These are phyloP conservation scores for Clarias platycephalus DNA, from an alignment of 2,797 vertebrate species.

Conservation along the genomic window DNA sequence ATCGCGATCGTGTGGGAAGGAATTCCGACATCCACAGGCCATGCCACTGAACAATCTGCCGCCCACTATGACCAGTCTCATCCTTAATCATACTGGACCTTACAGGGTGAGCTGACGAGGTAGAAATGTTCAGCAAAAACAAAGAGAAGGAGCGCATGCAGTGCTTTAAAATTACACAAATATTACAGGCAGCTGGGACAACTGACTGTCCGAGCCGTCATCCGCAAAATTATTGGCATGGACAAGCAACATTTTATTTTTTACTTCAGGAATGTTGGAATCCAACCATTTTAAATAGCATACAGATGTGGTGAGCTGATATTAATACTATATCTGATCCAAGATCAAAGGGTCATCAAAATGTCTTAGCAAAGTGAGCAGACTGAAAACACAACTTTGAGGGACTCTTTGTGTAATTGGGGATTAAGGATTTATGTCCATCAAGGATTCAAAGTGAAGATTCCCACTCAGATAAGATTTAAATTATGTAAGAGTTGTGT, in stretches of 20 bases:
- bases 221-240: neutral
- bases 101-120: neutral
- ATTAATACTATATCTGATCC: neutral
- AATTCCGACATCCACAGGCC: neutral
- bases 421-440: neutral
- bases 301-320: neutral
- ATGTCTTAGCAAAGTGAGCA: neutral
- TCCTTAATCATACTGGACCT: neutral
- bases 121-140: neutral
- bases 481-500: neutral
- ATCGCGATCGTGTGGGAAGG: neutral
- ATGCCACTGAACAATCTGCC: slow-evolving; percentile 11
- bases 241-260: neutral
- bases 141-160: neutral
- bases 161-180: neutral
- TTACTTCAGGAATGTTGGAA: neutral
- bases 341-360: neutral
- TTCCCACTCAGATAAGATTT: neutral
- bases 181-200: neutral
- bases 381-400: neutral
- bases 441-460: neutral
- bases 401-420: neutral
- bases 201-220: neutral
- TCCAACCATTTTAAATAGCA: neutral
- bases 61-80: neutral